phyloP scores from a whole-genome alignment of 2,113 vertebrate species.

The Campylomormyrus tamandua region DNA sequence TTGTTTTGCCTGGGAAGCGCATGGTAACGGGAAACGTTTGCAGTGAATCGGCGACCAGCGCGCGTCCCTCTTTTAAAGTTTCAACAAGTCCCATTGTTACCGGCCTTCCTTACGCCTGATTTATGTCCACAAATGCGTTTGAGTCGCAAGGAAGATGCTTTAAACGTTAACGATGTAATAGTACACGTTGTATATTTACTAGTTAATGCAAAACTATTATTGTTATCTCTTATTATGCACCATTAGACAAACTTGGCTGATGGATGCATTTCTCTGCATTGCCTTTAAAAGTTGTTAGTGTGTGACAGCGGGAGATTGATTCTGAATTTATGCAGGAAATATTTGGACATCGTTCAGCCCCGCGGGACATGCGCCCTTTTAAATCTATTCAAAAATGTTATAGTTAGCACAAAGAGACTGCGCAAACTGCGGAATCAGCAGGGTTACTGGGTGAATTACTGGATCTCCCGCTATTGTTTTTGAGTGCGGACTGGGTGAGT shows the following conservation, averaged over 20 bases:
- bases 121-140: neutral
- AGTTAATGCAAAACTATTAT: neutral
- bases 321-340: neutral
- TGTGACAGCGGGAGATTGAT: neutral
- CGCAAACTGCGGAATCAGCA: constrained; percentile 57
- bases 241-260: neutral
- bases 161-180: neutral
- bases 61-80: neutral
- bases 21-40: neutral
- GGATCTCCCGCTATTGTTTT: constrained; percentile 64
- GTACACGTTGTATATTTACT: neutral
- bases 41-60: neutral
- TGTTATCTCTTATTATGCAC: neutral
- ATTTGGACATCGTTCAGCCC: neutral
- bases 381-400: constrained; percentile 45
- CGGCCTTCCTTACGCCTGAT: neutral
- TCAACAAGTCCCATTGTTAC: neutral
- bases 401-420: constrained; percentile 42
- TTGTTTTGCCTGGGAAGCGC: neutral
- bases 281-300: neutral
- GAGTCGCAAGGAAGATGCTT: neutral
- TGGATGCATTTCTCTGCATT: neutral
- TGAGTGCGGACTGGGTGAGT: constrained; percentile 53
- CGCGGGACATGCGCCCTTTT: constrained; percentile 8
- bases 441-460: constrained; percentile 33